phyloP scores from a whole-genome alignment of 2,113 vertebrate genomes.

The Pomatorhinus ruficollis region DNA sequence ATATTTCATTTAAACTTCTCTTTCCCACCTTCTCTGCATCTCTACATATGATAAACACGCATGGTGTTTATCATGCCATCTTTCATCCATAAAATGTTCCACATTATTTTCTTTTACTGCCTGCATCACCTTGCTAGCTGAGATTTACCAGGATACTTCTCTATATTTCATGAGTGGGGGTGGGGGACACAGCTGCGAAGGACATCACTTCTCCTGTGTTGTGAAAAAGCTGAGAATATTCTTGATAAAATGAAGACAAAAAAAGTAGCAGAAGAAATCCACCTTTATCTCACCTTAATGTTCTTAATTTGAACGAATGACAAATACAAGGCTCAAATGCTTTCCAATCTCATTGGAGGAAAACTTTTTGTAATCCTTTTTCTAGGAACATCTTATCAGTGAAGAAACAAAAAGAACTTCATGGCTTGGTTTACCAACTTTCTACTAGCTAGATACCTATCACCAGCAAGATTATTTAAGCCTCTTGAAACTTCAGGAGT shows the following conservation, averaged over 20 bases:
- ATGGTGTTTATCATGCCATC: neutral
- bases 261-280: neutral
- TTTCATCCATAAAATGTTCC: neutral
- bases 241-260: neutral
- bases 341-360: neutral
- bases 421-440: neutral
- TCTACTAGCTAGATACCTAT: neutral
- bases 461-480: neutral
- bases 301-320: neutral
- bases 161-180: neutral
- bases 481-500: neutral
- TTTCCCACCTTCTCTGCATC: neutral
- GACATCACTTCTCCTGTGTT: neutral
- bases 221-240: neutral
- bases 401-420: neutral
- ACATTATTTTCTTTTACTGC: neutral
- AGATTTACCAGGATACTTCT: neutral
- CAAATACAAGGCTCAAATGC: neutral
- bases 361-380: neutral
- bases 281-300: neutral
- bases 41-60: neutral
- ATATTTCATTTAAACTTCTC: neutral
- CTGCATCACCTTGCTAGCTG: neutral
- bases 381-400: neutral
- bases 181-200: neutral